These are phyloP conservation scores for Cacatua alba DNA, from an alignment of 2,113 vertebrate species.

Conservation along the genomic window DNA sequence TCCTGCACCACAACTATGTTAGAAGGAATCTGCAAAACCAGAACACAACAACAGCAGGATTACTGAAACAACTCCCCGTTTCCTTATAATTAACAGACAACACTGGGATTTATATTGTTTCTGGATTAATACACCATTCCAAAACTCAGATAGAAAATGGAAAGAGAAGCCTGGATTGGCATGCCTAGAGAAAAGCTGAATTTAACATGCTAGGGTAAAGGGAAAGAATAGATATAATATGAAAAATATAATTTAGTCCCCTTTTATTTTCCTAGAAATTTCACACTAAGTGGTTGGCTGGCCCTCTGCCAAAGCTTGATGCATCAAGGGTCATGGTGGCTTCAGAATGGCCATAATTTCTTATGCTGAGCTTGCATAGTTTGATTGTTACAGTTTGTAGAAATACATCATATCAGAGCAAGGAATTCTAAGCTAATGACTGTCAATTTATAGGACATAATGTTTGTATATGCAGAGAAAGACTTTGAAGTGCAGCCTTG, in stretches of 20 bases:
- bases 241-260: conserved; percentile 20
- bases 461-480: neutral
- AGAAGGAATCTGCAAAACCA: neutral
- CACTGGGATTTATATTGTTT: neutral
- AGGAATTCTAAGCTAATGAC: neutral
- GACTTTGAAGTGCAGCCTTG: neutral
- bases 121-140: conserved; percentile 23
- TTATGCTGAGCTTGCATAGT: conserved; percentile 25
- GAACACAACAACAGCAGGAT: neutral
- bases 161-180: neutral
- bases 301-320: conserved; percentile 62
- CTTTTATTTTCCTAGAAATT: neutral
- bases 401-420: neutral
- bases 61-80: neutral
- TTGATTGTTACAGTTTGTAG: neutral
- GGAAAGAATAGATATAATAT: neutral
- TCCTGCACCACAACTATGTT: neutral
- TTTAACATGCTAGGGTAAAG: neutral
- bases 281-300: conserved; percentile 70
- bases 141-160: conserved; percentile 9
- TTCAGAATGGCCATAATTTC: neutral
- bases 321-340: conserved; percentile 20
- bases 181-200: neutral
- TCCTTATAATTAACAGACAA: neutral
- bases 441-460: neutral